phyloP scores from a whole-genome alignment of 1,140 invertebrate genomes.

The Pachyrhynchus sulphureomaculatus region DNA sequence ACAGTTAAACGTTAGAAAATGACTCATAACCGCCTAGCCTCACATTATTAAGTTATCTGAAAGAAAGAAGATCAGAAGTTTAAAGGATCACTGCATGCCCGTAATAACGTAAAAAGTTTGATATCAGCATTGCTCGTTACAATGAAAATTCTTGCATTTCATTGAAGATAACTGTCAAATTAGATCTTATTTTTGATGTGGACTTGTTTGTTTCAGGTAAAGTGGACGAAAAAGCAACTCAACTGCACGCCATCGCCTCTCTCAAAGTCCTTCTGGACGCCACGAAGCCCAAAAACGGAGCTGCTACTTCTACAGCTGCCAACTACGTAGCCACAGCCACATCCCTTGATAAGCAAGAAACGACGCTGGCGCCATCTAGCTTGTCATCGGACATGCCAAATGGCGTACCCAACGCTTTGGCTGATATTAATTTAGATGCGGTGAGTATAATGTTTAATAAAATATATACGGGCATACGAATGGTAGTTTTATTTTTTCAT shows the following conservation, averaged over 20 bases:
- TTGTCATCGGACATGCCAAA: conserved; percentile 67
- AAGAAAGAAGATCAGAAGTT: too few relatives aligned
- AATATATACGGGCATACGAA: too few relatives aligned
- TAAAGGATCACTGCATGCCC: too few relatives aligned
- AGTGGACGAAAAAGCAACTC: conserved; percentile 93
- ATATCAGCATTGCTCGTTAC: too few relatives aligned
- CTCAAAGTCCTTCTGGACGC: conserved; percentile 88
- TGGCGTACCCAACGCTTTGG: conserved; percentile 59
- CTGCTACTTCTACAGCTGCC: conserved; percentile 68
- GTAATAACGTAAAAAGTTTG: too few relatives aligned
- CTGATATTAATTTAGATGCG: conserved; percentile 60
- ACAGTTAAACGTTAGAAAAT: too few relatives aligned
- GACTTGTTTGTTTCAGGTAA: conserved; percentile 88
- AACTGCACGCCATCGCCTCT: conserved; percentile 91
- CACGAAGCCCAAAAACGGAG: conserved; percentile 78
- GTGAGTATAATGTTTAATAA: conserved; percentile 50
- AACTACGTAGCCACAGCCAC: conserved; percentile 57
- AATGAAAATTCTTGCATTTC: too few relatives aligned
- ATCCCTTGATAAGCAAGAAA: conserved; percentile 49
- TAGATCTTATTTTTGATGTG: too few relatives aligned
- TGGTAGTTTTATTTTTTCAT: too few relatives aligned
- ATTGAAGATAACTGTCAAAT: too few relatives aligned
- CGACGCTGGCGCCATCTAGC: conserved; percentile 55
- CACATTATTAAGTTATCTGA: too few relatives aligned
- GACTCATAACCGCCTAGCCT: too few relatives aligned